These are phyloP conservation scores for Synergus itoensis DNA, from an alignment of 2,888 invertebrate genomes.

Conservation along the genomic window DNA sequence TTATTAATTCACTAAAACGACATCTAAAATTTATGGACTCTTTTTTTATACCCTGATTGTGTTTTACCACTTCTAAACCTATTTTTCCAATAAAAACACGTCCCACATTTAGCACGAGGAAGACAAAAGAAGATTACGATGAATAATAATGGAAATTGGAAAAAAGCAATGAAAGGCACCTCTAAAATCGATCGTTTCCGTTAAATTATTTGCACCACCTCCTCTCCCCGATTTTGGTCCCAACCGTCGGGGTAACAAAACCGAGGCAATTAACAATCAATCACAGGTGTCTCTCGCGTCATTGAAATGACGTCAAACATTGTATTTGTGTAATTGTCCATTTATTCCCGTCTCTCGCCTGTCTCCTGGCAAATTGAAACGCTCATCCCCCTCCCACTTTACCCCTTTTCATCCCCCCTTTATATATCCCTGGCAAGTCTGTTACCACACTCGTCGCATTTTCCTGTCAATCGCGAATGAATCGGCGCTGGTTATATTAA, in stretches of 20 bases:
- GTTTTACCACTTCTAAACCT: neutral
- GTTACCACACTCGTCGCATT: conserved; percentile 61
- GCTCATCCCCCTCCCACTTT: conserved; percentile 54
- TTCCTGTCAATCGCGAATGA: conserved; percentile 76
- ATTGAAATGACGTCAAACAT: conserved; percentile 78
- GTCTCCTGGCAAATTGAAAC: conserved; percentile 77
- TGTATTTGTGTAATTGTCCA: conserved; percentile 78
- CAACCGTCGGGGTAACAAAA: conserved; percentile 72
- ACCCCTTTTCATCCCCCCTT: conserved; percentile 47
- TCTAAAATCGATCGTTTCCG: conserved; percentile 72
- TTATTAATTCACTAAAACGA: neutral
- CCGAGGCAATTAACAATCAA: conserved; percentile 78
- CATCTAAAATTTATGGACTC: neutral
- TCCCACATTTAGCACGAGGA: neutral
- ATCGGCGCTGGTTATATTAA: conserved; percentile 76
- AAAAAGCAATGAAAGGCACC: conserved; percentile 62
- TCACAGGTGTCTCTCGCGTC: conserved; percentile 77
- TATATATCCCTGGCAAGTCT: conserved; percentile 53
- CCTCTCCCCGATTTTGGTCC: conserved; percentile 50
- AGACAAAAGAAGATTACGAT: conserved; percentile 34
- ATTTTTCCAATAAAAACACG: neutral
- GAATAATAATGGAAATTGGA: conserved; percentile 56
- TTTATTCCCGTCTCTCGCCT: conserved; percentile 77
- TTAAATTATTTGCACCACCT: conserved; percentile 73
- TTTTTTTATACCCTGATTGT: neutral